phyloP scores from a whole-genome alignment of 1,140 invertebrate genomes.

The Heterodera carotae region DNA sequence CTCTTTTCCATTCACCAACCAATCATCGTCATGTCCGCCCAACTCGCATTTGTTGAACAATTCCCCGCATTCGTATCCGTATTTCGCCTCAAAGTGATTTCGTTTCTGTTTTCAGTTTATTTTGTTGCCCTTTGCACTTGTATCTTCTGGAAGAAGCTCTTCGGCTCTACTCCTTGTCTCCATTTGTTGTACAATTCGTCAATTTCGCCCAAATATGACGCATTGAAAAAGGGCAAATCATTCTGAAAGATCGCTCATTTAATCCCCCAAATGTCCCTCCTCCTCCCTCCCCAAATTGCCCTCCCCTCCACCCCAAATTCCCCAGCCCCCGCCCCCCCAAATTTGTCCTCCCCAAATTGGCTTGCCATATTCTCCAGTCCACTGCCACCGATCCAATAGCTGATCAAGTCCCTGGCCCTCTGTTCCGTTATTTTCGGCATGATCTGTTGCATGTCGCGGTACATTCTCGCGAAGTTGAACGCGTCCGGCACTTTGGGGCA shows the following conservation, averaged over 20 bases:
- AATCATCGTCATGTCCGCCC: conserved; percentile 54
- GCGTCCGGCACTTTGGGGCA: conserved; percentile 62
- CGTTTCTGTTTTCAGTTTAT: background rate
- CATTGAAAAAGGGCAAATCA: conserved; percentile 46
- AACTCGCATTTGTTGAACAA: conserved; percentile 57
- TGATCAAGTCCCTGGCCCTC: conserved; percentile 21
- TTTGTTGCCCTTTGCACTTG: conserved; percentile 31
- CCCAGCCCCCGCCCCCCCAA: too few species aligned
- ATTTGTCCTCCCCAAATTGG: too few species aligned
- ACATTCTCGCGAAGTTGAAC: conserved; percentile 54
- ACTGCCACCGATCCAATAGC: conserved; percentile 57
- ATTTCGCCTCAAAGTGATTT: conserved; percentile 44
- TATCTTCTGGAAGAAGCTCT: conserved; percentile 55
- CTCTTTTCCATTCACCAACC: conserved; percentile 14
- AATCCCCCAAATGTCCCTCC: background rate
- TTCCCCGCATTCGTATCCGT: conserved; percentile 61
- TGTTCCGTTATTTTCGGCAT: background rate
- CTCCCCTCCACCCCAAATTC: too few species aligned
- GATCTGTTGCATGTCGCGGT: conserved; percentile 47
- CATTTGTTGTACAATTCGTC: conserved; percentile 51
- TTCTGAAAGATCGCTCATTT: conserved; percentile 8
- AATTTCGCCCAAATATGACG: conserved; percentile 54
- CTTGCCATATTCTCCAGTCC: conserved; percentile 59
- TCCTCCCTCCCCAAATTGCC: too few species aligned
- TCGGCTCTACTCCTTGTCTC: conserved; percentile 45